Evolutionary conservation across 2,113 vertebrate species (phyloP).

Genomic region (Cranoglanis bouderius): DNA sequence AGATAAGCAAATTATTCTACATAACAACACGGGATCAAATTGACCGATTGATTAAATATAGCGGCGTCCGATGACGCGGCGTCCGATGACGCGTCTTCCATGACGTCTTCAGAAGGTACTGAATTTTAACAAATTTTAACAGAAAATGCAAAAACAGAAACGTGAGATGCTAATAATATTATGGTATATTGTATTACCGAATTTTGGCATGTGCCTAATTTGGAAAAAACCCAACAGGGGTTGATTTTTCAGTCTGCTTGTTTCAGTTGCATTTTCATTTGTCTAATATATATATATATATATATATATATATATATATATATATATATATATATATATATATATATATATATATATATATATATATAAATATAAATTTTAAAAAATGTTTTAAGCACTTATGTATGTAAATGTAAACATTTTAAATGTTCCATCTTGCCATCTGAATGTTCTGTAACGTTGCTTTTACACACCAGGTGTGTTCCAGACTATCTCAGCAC

Average conservation of each 20-base stretch:
- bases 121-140: neutral
- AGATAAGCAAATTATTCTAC: neutral
- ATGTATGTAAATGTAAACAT: constrained; percentile 55
- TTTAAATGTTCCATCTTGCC: neutral
- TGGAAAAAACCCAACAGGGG: neutral
- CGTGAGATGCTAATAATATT: neutral
- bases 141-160: neutral
- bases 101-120: constrained; percentile 16
- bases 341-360: neutral
- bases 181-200: neutral
- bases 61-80: neutral
- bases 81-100: neutral
- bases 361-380: too few relatives aligned
- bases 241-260: neutral
- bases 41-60: neutral
- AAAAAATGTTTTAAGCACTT: constrained; percentile 65
- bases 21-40: neutral
- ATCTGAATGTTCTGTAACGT: neutral
- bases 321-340: neutral
- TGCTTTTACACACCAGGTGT: constrained; percentile 32
- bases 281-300: neutral
- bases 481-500: constrained; percentile 18
- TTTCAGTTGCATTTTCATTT: neutral
- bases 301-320: neutral
- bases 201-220: neutral